Conservation (phyloP, 2,888 invertebrate species). For the Eupithecia vulgata region DNA sequence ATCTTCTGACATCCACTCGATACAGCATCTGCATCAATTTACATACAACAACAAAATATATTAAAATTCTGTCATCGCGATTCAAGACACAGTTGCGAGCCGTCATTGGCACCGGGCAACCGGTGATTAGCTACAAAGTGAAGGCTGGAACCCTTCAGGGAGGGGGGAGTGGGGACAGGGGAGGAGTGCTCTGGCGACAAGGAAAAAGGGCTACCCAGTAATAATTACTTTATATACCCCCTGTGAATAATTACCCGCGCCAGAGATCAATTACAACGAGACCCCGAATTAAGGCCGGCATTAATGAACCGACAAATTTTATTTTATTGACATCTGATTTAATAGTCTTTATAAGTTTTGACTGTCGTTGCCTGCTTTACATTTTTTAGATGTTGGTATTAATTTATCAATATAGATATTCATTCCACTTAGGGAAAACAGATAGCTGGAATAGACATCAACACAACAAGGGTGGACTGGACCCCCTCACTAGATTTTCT, state of each 20-base stretch:
- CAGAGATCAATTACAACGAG: slow-evolving; percentile 79
- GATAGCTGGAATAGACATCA: neutral
- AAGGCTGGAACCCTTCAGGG: slow-evolving; percentile 39
- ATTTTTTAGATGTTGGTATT: neutral
- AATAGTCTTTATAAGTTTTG: slow-evolving; percentile 40
- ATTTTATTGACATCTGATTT: slow-evolving; percentile 54
- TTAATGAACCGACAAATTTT: slow-evolving; percentile 78
- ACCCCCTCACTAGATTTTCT: too few relatives aligned
- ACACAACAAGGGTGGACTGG: neutral
- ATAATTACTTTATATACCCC: slow-evolving; percentile 82
- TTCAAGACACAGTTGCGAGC: slow-evolving; percentile 76
- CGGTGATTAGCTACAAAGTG: slow-evolving; percentile 69
- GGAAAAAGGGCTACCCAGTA: slow-evolving; percentile 81
- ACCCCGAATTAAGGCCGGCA: slow-evolving; percentile 72
- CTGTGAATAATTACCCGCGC: slow-evolving; percentile 81
- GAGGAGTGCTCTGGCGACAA: slow-evolving; percentile 65
- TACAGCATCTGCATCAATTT: slow-evolving; percentile 73
- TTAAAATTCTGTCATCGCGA: slow-evolving; percentile 81
- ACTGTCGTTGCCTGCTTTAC: neutral
- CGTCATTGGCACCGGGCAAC: slow-evolving; percentile 79
- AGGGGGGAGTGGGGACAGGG: slow-evolving; percentile 45
- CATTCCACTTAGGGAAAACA: neutral
- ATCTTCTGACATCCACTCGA: slow-evolving; percentile 40
- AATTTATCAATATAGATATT: neutral
- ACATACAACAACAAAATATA: slow-evolving; percentile 81